Percentiles rank a stretch among this genome's conserved stretches.
Conservation (phyloP, 2,797 vertebrate species). For the Phoeniculus purpureus region DNA sequence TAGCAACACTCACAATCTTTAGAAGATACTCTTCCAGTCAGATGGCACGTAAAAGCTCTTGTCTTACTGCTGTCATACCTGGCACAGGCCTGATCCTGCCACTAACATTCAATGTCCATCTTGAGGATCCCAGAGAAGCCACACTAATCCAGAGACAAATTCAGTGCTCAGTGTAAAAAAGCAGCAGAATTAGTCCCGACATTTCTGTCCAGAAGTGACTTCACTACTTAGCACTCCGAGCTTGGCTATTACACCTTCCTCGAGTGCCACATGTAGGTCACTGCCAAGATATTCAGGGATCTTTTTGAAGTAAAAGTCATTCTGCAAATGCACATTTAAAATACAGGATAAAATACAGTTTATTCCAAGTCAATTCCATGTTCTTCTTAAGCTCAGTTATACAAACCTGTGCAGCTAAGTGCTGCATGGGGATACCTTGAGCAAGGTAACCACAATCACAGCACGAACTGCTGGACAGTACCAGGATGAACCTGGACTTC, state of each 20-base stretch:
- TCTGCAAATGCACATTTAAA: background rate
- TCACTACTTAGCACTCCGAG: background rate
- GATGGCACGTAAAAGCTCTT: background rate
- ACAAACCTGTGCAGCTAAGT: background rate
- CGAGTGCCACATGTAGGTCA: background rate
- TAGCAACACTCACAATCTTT: background rate
- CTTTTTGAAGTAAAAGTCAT: background rate
- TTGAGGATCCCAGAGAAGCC: background rate
- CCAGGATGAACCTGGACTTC: background rate
- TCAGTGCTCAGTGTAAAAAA: background rate
- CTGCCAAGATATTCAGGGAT: background rate
- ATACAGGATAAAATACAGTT: background rate
- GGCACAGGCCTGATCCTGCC: background rate
- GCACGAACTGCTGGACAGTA: background rate
- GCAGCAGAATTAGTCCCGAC: background rate
- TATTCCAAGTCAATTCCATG: background rate
- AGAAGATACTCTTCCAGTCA: background rate
- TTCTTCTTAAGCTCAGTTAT: background rate
- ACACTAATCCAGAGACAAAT: background rate
- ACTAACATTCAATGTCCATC: background rate
- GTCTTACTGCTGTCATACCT: background rate
- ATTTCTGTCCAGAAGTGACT: background rate
- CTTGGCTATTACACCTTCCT: background rate
- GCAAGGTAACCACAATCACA: fast-evolving
- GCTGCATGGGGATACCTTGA: background rate